These are phyloP conservation scores for Xestobium rufovillosum DNA, from an alignment of 2,888 invertebrate species.

Conservation along the genomic window DNA sequence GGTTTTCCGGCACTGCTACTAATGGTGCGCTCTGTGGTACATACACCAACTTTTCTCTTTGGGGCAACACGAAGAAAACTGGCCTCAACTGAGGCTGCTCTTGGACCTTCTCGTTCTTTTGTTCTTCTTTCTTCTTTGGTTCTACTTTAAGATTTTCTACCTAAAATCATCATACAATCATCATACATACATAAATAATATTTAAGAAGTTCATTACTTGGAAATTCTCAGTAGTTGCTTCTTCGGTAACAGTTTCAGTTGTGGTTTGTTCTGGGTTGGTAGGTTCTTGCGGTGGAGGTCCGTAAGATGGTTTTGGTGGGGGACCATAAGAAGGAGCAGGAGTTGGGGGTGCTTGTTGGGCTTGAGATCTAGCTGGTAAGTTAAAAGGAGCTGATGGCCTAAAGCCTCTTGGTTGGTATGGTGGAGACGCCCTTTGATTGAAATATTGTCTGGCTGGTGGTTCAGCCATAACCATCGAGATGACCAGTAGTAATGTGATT, in stretches of 20 bases:
- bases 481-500: slow-evolving; percentile 37
- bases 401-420: slow-evolving; percentile 44
- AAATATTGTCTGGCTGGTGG: slow-evolving; percentile 38
- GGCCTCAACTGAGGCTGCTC: slow-evolving; percentile 11
- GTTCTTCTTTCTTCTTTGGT: too few species aligned
- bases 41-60: slow-evolving; percentile 32
- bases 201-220: slow-evolving; percentile 18
- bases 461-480: slow-evolving; percentile 42
- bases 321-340: slow-evolving; percentile 27
- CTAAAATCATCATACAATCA: slow-evolving; percentile 22
- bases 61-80: slow-evolving; percentile 29
- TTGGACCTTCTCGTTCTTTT: too few species aligned
- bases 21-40: slow-evolving; percentile 21
- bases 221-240: slow-evolving; percentile 32
- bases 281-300: slow-evolving; percentile 33
- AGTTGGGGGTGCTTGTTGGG: slow-evolving; percentile 10
- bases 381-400: slow-evolving; percentile 44
- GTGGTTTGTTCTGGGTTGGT: slow-evolving; percentile 30
- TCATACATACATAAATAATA: not conserved
- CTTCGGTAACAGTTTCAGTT: slow-evolving; percentile 13
- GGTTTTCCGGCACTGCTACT: slow-evolving; percentile 22
- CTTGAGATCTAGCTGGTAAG: slow-evolving; percentile 36
- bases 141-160: slow-evolving; percentile 26
- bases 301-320: slow-evolving; percentile 29
- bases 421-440: slow-evolving; percentile 22